A percentile compares a stretch with the other conserved stretches of the same genome.
Evolutionary conservation across 2,888 invertebrate genomes (phyloP).

Genomic region (Pristionchus maxplancki): DNA sequence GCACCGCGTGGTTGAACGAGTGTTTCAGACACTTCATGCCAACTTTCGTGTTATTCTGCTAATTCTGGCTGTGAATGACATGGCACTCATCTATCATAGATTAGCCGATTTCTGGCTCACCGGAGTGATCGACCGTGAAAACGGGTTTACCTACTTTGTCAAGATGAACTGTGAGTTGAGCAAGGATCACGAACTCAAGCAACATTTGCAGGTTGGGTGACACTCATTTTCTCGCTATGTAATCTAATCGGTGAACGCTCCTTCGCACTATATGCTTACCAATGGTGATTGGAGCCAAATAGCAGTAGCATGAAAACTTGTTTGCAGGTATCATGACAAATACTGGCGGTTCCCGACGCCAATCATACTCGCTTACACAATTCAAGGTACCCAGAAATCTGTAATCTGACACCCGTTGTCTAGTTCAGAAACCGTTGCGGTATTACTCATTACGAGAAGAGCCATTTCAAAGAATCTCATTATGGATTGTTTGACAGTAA

Average conservation of each 20-base stretch:
- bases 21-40: constrained; percentile 19
- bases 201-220: neutral
- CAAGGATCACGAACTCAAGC: too few species aligned
- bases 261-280: neutral
- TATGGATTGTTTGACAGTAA: neutral
- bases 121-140: constrained; percentile 7
- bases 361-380: neutral
- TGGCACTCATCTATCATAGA: neutral
- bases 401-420: too few species aligned
- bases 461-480: neutral
- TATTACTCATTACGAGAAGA: neutral
- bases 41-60: constrained; percentile 20
- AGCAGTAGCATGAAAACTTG: neutral
- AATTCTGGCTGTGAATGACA: neutral
- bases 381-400: neutral
- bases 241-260: neutral
- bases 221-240: neutral
- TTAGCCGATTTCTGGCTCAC: constrained; percentile 1
- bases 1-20: neutral
- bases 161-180: neutral
- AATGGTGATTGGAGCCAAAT: neutral
- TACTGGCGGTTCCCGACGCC: neutral
- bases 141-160: constrained; percentile 9
- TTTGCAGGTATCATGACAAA: constrained; percentile 14
- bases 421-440: neutral